Base-by-base conservation (phyloP, 2,113 vertebrate genomes). In the Gambusia holbrooki region DNA sequence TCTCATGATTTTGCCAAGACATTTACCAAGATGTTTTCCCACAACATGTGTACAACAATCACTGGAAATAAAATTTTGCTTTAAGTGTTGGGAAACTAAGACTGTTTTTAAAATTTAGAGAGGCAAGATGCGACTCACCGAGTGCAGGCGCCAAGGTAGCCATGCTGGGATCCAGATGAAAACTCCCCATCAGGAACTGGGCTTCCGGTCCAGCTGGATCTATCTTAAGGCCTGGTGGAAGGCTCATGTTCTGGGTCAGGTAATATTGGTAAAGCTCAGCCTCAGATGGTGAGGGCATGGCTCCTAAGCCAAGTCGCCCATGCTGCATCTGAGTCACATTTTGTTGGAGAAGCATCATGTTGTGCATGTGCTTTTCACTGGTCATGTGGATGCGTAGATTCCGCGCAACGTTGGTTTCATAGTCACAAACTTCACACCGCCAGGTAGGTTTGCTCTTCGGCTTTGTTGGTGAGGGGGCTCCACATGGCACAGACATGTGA, bases 301-400 rank as follows among this genome's bases (percentile, higher is more conserved):
- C 94, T 79, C 97, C 95, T 2, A 99, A 94, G 83, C 97, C 96
- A 75, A 99, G 92, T 80, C 96, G 95, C 73, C 92, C 95, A 70
- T 99, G 97, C 65, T 98, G 97, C 79, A 97, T 97, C 76, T 99
- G 98, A 69, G 96, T 96, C 95, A 99, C 96, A 40, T 98, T 99
- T 90, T 99, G 98, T 92, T 99, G 98, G 71, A 99, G 95, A 30
- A 99, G 93, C 97, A 99, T 95, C 97, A 99, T 98, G 82, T 99
- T 99, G 87, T 99, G 98, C 97, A 99, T 99, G 95, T 99, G 98
- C 94, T 99, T 99, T 95, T 99, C 98, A 67, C 98, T 99, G 84
- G 98, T 99, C 98, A 99, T 99, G 94, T 99, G 98, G 82, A 99
- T 99, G 73, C 98, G 97, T 15, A 99, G 95, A 94, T 99, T 99